These are phyloP conservation scores for Strongylocentrotus purpuratus DNA, from an alignment of 35 echinoderm and acorn worm genomes.

Conservation along the genomic window DNA sequence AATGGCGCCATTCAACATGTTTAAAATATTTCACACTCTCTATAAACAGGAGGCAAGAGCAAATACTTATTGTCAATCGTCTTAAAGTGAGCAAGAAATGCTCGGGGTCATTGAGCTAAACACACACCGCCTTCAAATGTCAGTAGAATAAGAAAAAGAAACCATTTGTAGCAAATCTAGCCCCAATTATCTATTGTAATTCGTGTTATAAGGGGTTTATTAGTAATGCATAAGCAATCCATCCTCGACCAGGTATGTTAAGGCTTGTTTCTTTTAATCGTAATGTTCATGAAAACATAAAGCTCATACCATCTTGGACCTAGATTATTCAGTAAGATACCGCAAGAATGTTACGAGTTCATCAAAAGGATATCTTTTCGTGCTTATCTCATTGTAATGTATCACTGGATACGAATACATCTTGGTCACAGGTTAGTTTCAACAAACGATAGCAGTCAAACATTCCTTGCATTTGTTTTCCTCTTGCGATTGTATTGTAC, in stretches of 20 bases:
- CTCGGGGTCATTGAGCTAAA: neutral
- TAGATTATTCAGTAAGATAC: neutral
- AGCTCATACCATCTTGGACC: no score
- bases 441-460: neutral
- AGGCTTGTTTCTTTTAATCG: no score
- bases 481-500: no score
- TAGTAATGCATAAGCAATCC: neutral
- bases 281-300: no score
- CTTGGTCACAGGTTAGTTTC: neutral
- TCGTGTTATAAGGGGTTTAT: no score
- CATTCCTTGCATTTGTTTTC: no score
- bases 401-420: neutral
- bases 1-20: no score
- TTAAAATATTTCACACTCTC: no score
- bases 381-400: neutral
- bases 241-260: neutral
- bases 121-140: neutral
- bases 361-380: neutral
- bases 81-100: neutral
- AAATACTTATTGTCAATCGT: neutral
- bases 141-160: neutral
- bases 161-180: neutral
- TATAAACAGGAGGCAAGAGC: neutral
- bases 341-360: neutral
- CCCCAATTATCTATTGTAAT: no score